phyloP scores from a whole-genome alignment of 2,113 vertebrate genomes.

The Syngnathus floridae region DNA sequence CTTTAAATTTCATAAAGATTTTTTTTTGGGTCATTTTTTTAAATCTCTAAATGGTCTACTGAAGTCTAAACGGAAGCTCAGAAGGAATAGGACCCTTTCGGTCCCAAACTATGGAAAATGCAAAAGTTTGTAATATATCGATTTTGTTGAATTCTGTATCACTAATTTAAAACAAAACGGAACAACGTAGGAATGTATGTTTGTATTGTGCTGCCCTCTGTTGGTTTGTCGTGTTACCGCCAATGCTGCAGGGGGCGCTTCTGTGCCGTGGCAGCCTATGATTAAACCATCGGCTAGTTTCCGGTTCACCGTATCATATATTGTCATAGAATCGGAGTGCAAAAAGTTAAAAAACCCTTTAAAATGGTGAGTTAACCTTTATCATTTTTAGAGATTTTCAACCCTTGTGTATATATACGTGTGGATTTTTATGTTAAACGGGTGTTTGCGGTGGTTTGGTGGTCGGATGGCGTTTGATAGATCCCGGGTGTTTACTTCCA shows the following conservation, averaged over 20 bases:
- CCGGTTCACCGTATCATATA: background rate
- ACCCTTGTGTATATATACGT: accelerated
- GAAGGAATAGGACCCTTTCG: too few relatives aligned
- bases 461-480: constrained; percentile 48
- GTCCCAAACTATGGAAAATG: too few relatives aligned
- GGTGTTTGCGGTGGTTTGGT: background rate
- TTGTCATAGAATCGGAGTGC: accelerated
- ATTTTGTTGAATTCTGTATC: too few relatives aligned
- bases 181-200: too few relatives aligned
- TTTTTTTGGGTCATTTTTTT: too few relatives aligned
- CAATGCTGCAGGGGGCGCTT: constrained; percentile 47
- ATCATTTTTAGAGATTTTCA: accelerated
- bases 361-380: constrained; percentile 44
- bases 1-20: too few relatives aligned
- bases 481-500: constrained; percentile 18
- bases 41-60: too few relatives aligned
- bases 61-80: too few relatives aligned
- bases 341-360: background rate
- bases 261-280: accelerated
- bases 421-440: accelerated
- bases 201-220: constrained; percentile 37
- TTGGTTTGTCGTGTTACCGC: background rate
- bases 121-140: too few relatives aligned
- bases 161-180: background rate
- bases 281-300: accelerated